Evolutionary conservation across 2,113 vertebrate species (phyloP), one percentile per base, ranked within the genome.

Genomic region (Etheostoma spectabile): DNA sequence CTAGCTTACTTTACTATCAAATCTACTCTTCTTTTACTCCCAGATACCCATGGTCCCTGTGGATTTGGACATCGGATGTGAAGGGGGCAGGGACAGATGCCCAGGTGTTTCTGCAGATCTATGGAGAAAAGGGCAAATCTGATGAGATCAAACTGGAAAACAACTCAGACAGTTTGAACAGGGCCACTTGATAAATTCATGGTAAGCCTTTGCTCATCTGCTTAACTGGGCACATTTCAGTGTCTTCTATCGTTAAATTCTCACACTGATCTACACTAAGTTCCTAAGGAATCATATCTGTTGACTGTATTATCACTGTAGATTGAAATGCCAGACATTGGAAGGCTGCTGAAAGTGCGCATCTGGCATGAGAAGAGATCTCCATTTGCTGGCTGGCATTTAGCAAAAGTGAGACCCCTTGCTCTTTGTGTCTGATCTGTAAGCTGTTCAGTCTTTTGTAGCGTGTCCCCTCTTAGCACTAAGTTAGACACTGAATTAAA

Each of bases 351-450:
- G 55, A 99, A 99, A 91, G 74, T 99, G 62, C 95, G 98, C 66
- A 97, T 96, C 83, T 99, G 98, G 98, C 98, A 99, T 0, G 96
- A 99, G 86, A 99, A 96, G 82, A 95, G 96, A 88, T 92, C 92
- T 80, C 97, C 98, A 2, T 99, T 99, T 83, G 91, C 97, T 76
- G 98, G 98, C 16, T 99, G 98, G 98, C 98, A 99, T 92, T 95
- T 99, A 86, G 95, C 95, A 38, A 97, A 95, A 96, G 98, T 99
- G 86, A 96, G 95, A 57, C 57, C 52, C 38, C 5, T 72, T 72
- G 21, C 10, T 62, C 45, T 33, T 4, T 70, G 18, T 60, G 63
- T 64, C 61, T 71, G 30, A 64, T 67, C 49, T 45, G n/a, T 48
- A 38, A 82, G 48, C 33, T 45, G 14, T 79, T 66, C 35, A 62